phyloP scores from a whole-genome alignment of 2,888 invertebrate species.

The Pollenia amentaria region DNA sequence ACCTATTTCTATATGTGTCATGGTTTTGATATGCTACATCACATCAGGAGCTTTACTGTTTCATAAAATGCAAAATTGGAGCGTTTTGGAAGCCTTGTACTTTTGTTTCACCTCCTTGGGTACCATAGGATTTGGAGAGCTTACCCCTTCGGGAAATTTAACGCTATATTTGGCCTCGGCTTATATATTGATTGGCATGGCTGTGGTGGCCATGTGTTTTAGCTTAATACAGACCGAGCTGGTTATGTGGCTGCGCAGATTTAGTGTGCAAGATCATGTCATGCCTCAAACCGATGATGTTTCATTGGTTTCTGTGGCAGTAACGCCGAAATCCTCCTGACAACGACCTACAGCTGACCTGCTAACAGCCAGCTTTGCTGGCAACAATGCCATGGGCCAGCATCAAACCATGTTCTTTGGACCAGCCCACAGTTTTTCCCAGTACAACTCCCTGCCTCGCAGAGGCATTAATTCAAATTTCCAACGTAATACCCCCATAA shows the following conservation, averaged over 20 bases:
- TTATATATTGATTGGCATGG: constrained; percentile 93
- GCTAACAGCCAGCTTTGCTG: constrained; percentile 80
- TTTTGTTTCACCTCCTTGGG: constrained; percentile 92
- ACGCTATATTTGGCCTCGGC: constrained; percentile 92
- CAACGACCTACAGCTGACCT: constrained; percentile 85
- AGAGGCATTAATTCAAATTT: constrained; percentile 84
- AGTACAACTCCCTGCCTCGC: constrained; percentile 87
- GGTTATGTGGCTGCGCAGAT: constrained; percentile 84
- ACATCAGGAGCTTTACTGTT: constrained; percentile 95
- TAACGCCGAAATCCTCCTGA: constrained; percentile 87
- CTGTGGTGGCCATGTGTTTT: constrained; percentile 94
- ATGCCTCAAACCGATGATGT: constrained; percentile 85
- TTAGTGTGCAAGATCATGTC: constrained; percentile 83
- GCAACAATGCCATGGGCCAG: constrained; percentile 78
- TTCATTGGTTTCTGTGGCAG: constrained; percentile 85
- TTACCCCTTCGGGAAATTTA: constrained; percentile 89
- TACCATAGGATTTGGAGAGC: constrained; percentile 93
- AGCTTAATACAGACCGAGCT: constrained; percentile 93
- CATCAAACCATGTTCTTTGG: constrained; percentile 84
- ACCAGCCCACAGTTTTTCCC: constrained; percentile 84
- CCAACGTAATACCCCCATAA: constrained; percentile 88
- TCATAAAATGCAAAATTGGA: constrained; percentile 96
- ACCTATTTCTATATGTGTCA: constrained; percentile 93
- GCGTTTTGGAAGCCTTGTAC: constrained; percentile 93
- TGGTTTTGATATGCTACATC: constrained; percentile 94